A percentile compares a stretch with the other conserved stretches of the same genome.
Conservation (phyloP, 2,888 invertebrate genomes). For the Syrphus vitripennis region DNA sequence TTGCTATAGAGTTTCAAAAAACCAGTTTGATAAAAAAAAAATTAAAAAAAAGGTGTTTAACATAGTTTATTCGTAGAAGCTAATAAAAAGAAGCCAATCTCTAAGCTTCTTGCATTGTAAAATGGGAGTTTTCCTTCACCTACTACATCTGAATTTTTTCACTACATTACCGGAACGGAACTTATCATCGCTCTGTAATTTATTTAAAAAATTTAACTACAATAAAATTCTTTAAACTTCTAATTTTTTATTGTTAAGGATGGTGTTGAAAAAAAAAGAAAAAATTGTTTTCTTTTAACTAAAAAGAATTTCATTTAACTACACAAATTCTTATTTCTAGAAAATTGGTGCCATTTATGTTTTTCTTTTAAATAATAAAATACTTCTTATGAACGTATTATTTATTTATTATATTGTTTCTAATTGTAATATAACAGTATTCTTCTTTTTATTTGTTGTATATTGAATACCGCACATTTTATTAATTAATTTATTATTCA, state of each 20-base stretch:
- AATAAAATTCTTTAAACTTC: not conserved
- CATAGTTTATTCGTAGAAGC: too few species aligned
- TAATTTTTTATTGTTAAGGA: slow-evolving; percentile 7
- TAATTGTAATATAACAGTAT: slow-evolving; percentile 22
- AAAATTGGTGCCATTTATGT: slow-evolving; percentile 22
- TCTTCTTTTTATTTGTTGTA: slow-evolving; percentile 2
- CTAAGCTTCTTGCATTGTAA: too few species aligned
- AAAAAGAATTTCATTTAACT: slow-evolving; percentile 23
- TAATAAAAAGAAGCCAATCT: too few species aligned
- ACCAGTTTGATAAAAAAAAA: too few species aligned
- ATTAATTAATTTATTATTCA: slow-evolving; percentile 29
- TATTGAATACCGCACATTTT: slow-evolving; percentile 34
- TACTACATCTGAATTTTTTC: too few species aligned
- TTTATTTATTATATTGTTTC: slow-evolving; percentile 24
- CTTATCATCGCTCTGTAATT: not conserved
- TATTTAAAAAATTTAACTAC: not conserved
- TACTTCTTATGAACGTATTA: not conserved
- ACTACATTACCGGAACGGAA: not conserved
- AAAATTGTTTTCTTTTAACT: not conserved
- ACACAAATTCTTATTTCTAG: slow-evolving; percentile 15
- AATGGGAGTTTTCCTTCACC: too few species aligned
- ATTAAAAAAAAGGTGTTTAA: too few species aligned
- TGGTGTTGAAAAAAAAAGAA: not conserved
- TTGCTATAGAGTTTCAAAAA: too few species aligned
- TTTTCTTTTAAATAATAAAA: not conserved